Conservation (phyloP, 1,140 invertebrate species). For the Drosophila biarmipes region DNA sequence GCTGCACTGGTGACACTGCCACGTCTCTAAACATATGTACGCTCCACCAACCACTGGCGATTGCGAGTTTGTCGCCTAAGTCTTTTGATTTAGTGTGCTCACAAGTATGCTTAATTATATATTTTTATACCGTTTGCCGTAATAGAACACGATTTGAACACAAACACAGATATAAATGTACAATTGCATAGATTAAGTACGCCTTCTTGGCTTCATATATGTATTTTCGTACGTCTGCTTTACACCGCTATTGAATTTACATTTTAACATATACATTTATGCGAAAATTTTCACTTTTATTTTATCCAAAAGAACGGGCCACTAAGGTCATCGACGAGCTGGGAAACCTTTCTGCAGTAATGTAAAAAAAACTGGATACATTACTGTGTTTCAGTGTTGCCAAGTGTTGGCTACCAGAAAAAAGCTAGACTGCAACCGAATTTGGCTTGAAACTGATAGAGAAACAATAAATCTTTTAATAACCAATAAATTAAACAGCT, state of each 20-base stretch:
- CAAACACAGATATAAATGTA: slow-evolving; percentile 3
- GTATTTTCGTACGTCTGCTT: neutral
- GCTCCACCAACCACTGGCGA: slow-evolving; percentile 2
- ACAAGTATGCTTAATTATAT: neutral
- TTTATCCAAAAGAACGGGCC: neutral
- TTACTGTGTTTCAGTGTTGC: slow-evolving; percentile 39
- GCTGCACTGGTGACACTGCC: slow-evolving; percentile 44
- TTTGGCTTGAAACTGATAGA: slow-evolving; percentile 16
- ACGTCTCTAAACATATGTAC: slow-evolving; percentile 42
- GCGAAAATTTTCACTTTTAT: slow-evolving; percentile 25
- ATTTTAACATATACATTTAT: slow-evolving; percentile 1
- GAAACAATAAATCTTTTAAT: neutral
- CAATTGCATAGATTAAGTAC: neutral
- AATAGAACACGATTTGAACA: neutral
- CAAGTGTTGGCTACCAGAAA: slow-evolving; percentile 13
- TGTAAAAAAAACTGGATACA: slow-evolving; percentile 43
- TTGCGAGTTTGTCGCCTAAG: slow-evolving; percentile 28
- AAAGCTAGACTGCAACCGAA: neutral
- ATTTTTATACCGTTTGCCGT: neutral
- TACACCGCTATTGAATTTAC: slow-evolving; percentile 4
- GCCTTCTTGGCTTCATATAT: neutral
- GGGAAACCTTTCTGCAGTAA: slow-evolving; percentile 36
- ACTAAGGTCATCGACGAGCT: slow-evolving; percentile 17
- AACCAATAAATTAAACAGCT: neutral
- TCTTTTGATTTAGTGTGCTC: slow-evolving; percentile 21